Conservation (phyloP, 1,140 invertebrate species). For the Scylla paramamosain region DNA sequence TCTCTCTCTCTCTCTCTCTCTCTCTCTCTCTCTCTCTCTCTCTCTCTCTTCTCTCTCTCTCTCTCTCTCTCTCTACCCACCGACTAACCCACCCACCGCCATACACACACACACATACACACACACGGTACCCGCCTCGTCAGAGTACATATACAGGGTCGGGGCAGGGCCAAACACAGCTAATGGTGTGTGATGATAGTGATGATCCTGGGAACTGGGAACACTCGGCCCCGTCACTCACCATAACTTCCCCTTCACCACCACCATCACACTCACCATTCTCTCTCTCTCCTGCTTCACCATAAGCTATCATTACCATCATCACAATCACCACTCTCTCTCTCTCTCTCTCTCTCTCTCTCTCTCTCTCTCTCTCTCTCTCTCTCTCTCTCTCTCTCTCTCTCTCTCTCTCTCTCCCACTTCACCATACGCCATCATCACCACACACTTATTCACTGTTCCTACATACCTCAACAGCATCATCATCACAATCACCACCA, state of each 20-base stretch:
- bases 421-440: not conserved
- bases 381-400: too few relatives aligned
- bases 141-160: not conserved
- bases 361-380: too few relatives aligned
- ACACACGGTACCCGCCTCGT: conserved; percentile 15
- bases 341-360: too few relatives aligned
- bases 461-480: too few relatives aligned
- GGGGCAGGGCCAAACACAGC: not conserved
- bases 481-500: not conserved
- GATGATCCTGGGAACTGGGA: not conserved
- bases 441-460: too few relatives aligned
- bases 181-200: conserved; percentile 11
- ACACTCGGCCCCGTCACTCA: not conserved
- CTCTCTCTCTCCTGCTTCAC: not conserved
- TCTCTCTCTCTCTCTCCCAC: too few relatives aligned
- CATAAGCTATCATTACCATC: not conserved
- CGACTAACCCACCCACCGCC: not conserved
- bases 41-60: conserved; percentile 40
- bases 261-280: not conserved
- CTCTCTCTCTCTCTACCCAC: not conserved
- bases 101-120: conserved; percentile 36
- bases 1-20: not conserved
- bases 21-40: conserved; percentile 23
- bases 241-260: not conserved
- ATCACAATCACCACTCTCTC: not conserved